Evolutionary conservation across 2,797 vertebrate species (phyloP).

Genomic region (Phrynocephalus vlangalii): DNA sequence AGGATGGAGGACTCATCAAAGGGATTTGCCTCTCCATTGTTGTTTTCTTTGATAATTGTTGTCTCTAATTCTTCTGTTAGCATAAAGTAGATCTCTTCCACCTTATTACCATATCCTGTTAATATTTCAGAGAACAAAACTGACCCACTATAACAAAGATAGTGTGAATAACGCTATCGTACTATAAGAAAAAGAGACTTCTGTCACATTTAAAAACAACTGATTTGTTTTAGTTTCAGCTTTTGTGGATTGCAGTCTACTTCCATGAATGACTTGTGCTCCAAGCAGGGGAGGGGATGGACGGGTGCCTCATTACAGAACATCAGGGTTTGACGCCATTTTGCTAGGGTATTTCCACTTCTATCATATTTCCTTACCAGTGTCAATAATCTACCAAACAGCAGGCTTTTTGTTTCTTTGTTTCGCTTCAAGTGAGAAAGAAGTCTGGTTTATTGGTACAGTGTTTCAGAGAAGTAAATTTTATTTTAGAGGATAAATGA

Average conservation of each 20-base stretch:
- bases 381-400: conserved; percentile 1
- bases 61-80: not conserved
- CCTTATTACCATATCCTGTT: not conserved
- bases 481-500: conserved; percentile 27
- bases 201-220: too few relatives aligned
- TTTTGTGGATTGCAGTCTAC: too few relatives aligned
- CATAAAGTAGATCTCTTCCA: not conserved
- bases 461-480: conserved; percentile 24
- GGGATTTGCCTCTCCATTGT: not conserved
- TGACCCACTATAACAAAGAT: too few relatives aligned
- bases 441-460: conserved; percentile 23
- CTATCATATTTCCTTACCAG: not conserved
- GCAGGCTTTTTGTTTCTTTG: not conserved
- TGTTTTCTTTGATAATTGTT: not conserved
- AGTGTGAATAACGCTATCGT: too few relatives aligned
- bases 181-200: too few relatives aligned
- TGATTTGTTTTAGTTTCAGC: too few relatives aligned
- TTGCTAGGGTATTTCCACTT: too few relatives aligned
- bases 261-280: too few relatives aligned
- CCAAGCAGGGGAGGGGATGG: too few relatives aligned
- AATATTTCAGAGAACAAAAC: not conserved
- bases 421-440: conserved; percentile 21
- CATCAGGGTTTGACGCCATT: too few relatives aligned
- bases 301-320: too few relatives aligned
- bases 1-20: not conserved